These are phyloP conservation scores for Lithophane socia DNA, from an alignment of 2,888 invertebrate species.

Conservation along the genomic window DNA sequence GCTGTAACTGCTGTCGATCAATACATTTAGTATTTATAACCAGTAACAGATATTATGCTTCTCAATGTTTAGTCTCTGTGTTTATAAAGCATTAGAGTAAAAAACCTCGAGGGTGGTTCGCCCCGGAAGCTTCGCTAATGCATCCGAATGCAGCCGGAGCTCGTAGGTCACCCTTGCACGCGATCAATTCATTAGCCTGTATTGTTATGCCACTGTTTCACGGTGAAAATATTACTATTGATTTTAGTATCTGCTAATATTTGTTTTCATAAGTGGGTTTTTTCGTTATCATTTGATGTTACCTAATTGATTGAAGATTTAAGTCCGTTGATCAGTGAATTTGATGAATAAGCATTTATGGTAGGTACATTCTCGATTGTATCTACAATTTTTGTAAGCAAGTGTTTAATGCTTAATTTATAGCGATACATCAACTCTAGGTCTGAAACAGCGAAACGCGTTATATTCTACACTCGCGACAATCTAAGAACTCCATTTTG, in stretches of 20 bases:
- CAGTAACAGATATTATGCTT: not conserved
- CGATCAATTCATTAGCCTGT: constrained; percentile 87
- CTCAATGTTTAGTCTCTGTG: not conserved
- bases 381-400: not conserved
- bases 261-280: constrained; percentile 12
- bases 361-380: not conserved
- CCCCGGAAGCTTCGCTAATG: constrained; percentile 89
- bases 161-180: constrained; percentile 77
- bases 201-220: constrained; percentile 77
- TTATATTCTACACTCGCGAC: not conserved
- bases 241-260: constrained; percentile 50
- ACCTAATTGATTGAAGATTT: not conserved
- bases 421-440: too few relatives aligned
- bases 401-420: too few relatives aligned
- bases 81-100: constrained; percentile 64
- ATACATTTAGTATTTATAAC: not conserved
- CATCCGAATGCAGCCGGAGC: constrained; percentile 88
- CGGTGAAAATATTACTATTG: constrained; percentile 60
- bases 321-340: not conserved
- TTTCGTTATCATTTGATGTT: not conserved
- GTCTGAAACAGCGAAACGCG: not conserved
- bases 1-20: not conserved
- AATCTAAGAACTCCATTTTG: too few relatives aligned
- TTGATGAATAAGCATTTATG: not conserved
- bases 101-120: constrained; percentile 67